A percentile compares a stretch with the other conserved stretches of the same genome.
Conservation (phyloP, 1,140 invertebrate species). For the Diabrotica virgifera region DNA sequence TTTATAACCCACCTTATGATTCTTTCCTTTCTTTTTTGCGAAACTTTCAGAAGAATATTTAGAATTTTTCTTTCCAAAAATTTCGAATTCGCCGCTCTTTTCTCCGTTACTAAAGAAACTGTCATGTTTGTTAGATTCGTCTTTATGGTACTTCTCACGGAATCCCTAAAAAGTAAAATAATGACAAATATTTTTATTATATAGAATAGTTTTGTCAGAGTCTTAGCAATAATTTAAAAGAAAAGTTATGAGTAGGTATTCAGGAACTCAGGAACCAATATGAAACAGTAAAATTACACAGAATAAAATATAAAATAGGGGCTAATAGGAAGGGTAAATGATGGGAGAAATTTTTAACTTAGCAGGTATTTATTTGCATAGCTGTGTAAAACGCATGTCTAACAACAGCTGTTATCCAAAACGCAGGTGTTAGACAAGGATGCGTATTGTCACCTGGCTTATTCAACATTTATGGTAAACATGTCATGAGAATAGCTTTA, state of each 20-base stretch:
- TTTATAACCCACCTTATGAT: conserved; percentile 8
- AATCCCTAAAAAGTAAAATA: conserved; percentile 37
- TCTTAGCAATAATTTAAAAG: background rate
- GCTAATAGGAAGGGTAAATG: too few relatives aligned
- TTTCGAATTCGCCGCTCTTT: conserved; percentile 41
- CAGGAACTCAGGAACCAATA: too few relatives aligned
- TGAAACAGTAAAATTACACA: too few relatives aligned
- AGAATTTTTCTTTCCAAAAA: conserved; percentile 31
- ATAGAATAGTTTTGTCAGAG: background rate
- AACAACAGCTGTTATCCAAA: too few relatives aligned
- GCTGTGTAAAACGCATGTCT: too few relatives aligned
- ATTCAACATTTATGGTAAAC: too few relatives aligned
- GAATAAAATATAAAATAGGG: too few relatives aligned
- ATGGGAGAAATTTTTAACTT: too few relatives aligned
- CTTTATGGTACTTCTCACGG: conserved; percentile 43
- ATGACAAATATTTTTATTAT: background rate
- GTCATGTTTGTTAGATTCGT: conserved; percentile 43
- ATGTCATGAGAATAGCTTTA: too few relatives aligned
- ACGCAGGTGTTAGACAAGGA: too few relatives aligned
- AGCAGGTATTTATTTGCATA: too few relatives aligned
- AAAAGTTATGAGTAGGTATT: background rate
- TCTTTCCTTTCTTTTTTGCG: conserved; percentile 22
- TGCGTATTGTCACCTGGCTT: too few relatives aligned
- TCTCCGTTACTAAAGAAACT: conserved; percentile 42
- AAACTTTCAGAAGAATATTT: conserved; percentile 25